Evolutionary conservation across 2,113 vertebrate genomes (phyloP), one percentile per base, ranked within the genome.

Genomic region (Glaucomys volans): DNA sequence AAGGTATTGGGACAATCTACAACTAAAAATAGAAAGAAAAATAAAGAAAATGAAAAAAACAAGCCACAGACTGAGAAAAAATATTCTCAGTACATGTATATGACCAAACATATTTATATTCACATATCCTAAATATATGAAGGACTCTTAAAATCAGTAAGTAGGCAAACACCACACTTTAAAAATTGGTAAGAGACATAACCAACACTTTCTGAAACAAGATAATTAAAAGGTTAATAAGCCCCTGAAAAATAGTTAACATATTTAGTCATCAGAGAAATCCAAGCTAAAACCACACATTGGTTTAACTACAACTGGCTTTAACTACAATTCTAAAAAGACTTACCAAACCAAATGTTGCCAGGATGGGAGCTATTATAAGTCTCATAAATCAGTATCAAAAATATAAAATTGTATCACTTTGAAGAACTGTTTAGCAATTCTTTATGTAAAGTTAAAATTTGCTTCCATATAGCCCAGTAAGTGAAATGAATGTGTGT

Each of bases 181-280:
- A 42, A 54, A 32, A 94, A 76, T 86, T 4, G 74, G 7, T 90
- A 72, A 86, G 40, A 66, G 17, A 87, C 4, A 64, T 67, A 67
- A 83, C 26, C 72, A 44, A 72, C 13, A 89, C 5, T 87, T 90
- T 72, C 54, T 44, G 71, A 96, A 92, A 94, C 18, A 85, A 75
- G 67, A 94, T 57, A 54, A 75, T 62, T 66, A 94, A 95, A 57
- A 64, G 37, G 47, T 20, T 42, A 69, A 52, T 32, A 84, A 88
- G 18, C 40, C 87, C 13, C 8, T 54, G 40, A 83, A 91, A 90
- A 84, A 57, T 30, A 32, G 18, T 57, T 57, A 57, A 57, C 54
- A 52, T 57, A 22, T 57, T 57, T 57, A 90, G 28, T 62, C 24
- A 88, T 54, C n/a, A 91, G 7, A 26, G 64, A 87, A 88, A 88